phyloP scores from a whole-genome alignment of 2,888 invertebrate species.

The Chalcosyrphus nemorum region DNA sequence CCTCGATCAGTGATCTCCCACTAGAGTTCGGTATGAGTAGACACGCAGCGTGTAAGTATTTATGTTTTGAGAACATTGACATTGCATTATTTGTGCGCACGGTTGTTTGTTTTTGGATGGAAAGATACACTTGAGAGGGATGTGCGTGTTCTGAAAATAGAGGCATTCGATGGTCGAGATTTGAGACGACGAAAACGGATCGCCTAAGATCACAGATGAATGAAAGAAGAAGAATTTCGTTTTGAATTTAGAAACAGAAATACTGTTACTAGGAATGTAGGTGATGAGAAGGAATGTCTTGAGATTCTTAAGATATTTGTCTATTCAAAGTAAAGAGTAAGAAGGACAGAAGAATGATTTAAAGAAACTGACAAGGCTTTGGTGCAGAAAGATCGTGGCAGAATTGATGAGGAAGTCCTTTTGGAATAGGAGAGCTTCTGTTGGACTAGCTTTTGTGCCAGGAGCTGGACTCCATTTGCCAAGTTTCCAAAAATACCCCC shows the following conservation, averaged over 20 bases:
- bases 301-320: no score
- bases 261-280: neutral
- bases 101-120: neutral
- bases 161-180: neutral
- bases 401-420: no score
- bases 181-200: neutral
- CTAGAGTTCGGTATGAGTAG: neutral
- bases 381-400: no score
- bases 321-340: no score
- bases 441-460: no score
- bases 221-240: neutral
- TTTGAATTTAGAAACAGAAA: neutral
- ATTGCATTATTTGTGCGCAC: constrained; percentile 47
- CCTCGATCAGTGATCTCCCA: constrained; percentile 9
- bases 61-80: constrained; percentile 69
- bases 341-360: no score
- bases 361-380: no score
- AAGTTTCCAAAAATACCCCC: no score
- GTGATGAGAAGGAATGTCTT: neutral
- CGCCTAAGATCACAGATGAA: neutral
- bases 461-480: no score
- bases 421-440: no score
- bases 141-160: neutral
- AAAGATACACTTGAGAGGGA: neutral
- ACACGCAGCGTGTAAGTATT: constrained; percentile 11